Evolutionary conservation across 2,797 vertebrate species (phyloP), one percentile per base, ranked within the genome.

Genomic region (Oceanodroma leucorhoa): DNA sequence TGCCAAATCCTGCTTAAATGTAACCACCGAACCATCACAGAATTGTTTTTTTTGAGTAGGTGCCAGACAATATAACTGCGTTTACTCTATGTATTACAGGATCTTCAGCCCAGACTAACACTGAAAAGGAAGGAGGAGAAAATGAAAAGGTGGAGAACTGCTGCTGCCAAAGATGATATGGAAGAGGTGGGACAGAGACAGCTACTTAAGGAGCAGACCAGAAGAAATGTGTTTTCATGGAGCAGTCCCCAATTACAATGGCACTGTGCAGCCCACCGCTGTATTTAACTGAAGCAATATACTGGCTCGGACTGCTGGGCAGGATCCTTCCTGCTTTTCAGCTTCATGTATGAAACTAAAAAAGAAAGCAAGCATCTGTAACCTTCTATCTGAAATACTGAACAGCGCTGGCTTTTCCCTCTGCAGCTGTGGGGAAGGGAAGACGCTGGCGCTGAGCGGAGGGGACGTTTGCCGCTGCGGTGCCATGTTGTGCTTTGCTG

Each of bases 1-100:
- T 62, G 58, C 17, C 46, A 73, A 83, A 72, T 62, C 55, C 61
- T 70, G 64, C 64, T 70, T 60, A 50, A 83, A 83, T 6, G 27
- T 27, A 78, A 66, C 21, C 10, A 2, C 34, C 23, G 45, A 83
- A 2, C 16, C 60, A 81, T 21, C 32, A 29, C 50, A 53, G 62
- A 67, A 34, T 0, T 11, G 73, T 0, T 0, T 3, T 53, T 55
- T 61, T 7, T 55, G 69, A 87, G 76, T 3, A 62, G 83, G 48
- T 15, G 26, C 16, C 67, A 48, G 36, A 48, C 14, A n/a, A 43
- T 7, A 0, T 5, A 70, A 62, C 53, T 32, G 45, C 3, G 0
- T 75, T 87, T 61, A 41, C 26, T 17, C 67, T 0, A 3, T 0
- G 23, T 8, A 7, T 20, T 1, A 14, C n/a, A 40, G n/a, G 17